phyloP scores from a whole-genome alignment of 1,140 invertebrate species.

The Platyscapa corneri region DNA sequence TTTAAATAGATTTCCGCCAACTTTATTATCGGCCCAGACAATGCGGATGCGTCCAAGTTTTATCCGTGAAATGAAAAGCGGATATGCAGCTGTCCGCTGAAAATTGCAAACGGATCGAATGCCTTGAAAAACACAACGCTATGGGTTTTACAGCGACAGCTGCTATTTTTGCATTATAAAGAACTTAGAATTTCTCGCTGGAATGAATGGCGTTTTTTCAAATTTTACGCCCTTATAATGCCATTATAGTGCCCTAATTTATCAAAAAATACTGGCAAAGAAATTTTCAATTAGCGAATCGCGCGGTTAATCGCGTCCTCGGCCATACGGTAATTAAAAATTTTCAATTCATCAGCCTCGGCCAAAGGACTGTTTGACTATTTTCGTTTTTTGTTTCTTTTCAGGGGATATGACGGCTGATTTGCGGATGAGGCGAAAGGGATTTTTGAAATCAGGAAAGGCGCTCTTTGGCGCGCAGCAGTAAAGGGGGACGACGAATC shows the following conservation, averaged over 20 bases:
- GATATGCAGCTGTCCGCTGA: no score
- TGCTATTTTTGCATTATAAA: no score
- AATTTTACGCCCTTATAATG: not conserved
- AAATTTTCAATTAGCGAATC: not conserved
- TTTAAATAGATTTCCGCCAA: no score
- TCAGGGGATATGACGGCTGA: conserved; percentile 15
- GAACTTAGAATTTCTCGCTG: no score
- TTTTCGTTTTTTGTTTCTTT: not conserved
- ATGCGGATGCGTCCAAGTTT: no score
- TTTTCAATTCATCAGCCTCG: not conserved
- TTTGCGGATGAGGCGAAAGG: conserved; percentile 22
- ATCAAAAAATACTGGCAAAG: not conserved
- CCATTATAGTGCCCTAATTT: not conserved
- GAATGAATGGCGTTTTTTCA: not conserved
- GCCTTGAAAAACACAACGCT: no score
- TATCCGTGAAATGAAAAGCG: no score
- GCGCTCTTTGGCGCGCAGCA: not conserved
- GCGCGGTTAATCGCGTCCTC: no score
- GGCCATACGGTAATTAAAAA: not conserved
- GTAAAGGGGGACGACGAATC: conserved; percentile 30
- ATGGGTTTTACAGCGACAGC: no score
- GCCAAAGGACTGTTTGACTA: not conserved
- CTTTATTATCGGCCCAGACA: no score
- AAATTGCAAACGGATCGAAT: no score
- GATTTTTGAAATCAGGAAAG: conserved; percentile 40